Evolutionary conservation across 1,140 invertebrate genomes (phyloP).

Genomic region (Tetramorium parvispinum): DNA sequence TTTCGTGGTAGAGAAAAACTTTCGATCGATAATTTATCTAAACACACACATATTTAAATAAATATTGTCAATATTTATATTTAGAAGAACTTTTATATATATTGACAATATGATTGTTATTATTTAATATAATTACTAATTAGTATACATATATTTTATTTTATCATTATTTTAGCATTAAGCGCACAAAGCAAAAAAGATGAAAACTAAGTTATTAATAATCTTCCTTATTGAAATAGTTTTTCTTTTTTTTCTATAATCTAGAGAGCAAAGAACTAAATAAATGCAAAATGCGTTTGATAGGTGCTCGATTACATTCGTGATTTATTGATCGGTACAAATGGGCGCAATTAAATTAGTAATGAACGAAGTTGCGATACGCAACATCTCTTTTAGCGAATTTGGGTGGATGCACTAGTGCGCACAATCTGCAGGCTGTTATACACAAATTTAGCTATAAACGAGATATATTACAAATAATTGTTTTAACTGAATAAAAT

Average conservation of each 20-base stretch:
- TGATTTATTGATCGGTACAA: conserved; percentile 49
- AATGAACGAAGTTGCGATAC: conserved; percentile 9
- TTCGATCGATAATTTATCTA: background rate
- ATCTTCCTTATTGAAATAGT: background rate
- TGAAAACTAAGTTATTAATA: background rate
- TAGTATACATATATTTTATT: background rate
- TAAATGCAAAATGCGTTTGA: background rate
- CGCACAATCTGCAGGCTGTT: background rate
- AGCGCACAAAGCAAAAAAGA: background rate
- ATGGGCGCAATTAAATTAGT: conserved; percentile 46
- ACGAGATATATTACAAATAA: background rate
- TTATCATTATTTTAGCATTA: background rate
- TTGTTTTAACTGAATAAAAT: conserved; percentile 7
- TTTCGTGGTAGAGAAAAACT: background rate
- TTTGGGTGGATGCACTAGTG: background rate
- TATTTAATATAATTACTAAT: background rate
- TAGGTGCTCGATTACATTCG: conserved; percentile 4
- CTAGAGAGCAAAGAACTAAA: background rate
- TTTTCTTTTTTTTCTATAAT: background rate
- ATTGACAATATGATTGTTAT: background rate
- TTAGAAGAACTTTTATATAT: background rate
- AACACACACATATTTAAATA: background rate
- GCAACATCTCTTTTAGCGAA: conserved; percentile 18
- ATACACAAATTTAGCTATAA: conserved; percentile 8
- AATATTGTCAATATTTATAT: too few species aligned